A percentile compares a stretch with the other conserved stretches of the same genome.
Conservation (phyloP, 1,140 invertebrate species). For the Calephelis nemesis region DNA sequence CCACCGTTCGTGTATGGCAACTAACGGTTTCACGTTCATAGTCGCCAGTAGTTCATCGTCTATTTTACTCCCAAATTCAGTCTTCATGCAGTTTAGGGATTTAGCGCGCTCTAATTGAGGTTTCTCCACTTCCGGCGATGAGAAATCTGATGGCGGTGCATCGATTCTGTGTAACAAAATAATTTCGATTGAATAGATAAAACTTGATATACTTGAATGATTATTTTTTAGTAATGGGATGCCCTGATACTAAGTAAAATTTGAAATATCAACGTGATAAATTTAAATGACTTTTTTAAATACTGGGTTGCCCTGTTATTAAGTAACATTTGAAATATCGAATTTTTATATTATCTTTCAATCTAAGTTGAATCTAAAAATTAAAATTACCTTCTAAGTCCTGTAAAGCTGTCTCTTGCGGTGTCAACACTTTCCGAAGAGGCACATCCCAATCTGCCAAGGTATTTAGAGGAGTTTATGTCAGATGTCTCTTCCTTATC, state of each 20-base stretch:
- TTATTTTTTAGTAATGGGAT: no score
- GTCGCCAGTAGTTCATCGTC: slow-evolving; percentile 54
- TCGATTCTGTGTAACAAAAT: slow-evolving; percentile 33
- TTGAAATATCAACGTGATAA: no score
- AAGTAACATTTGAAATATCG: no score
- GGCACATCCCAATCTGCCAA: slow-evolving; percentile 2
- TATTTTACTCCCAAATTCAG: slow-evolving; percentile 21
- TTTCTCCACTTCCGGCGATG: slow-evolving; percentile 33
- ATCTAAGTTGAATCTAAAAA: no score
- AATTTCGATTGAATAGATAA: no score
- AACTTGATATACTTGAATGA: no score
- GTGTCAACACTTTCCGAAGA: slow-evolving; percentile 39
- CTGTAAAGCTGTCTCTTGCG: slow-evolving; percentile 41
- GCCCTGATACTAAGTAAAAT: no score
- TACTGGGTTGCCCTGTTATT: no score
- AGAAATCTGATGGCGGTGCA: slow-evolving; percentile 43
- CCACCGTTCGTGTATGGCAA: slow-evolving; percentile 74
- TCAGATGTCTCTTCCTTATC: slow-evolving; percentile 26
- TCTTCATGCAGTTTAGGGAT: slow-evolving; percentile 31
- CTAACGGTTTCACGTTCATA: slow-evolving; percentile 69
- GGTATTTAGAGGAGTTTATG: slow-evolving; percentile 11
- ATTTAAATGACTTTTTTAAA: no score
- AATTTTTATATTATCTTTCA: no score
- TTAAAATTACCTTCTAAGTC: slow-evolving; percentile 33
- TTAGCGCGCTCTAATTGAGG: slow-evolving; percentile 32